Evolutionary conservation across 23 tunicate genomes (phyloP), one percentile per base, ranked within the genome.

Genomic region (Trididemnum nubilum): DNA sequence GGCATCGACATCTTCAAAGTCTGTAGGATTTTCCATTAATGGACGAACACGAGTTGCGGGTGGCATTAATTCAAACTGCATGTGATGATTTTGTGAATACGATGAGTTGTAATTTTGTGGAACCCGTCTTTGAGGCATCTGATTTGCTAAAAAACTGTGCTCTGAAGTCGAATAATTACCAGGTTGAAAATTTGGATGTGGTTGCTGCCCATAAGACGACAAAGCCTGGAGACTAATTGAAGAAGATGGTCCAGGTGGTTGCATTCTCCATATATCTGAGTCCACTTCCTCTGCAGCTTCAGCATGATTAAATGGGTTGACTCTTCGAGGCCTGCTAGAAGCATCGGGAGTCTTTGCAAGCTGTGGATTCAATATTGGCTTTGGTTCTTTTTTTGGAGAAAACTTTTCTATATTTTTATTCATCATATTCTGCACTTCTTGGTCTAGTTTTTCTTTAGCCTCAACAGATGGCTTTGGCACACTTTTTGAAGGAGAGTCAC

Each of bases 1-100:
- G 4, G 64, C 69, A 35, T 85, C 90, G 36, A 85, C 72, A 58
- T 85, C 90, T 69, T 85, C 90, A 2, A 71, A 39, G n/a, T 71
- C 31, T 35, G 90, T 34, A 52, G 27, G 38, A 71, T 15, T 23
- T 15, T 77, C 67, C 9, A 2, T 24, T 39, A 25, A n/a, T 37
- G 57, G 78, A 12, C 3, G 58, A 38, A 38, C 58, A 2, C 57
- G 58, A 73, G 2, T 22, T 37, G 31, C 15, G 15, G 78, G 58
- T 2, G 81, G 67, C 81, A 77, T 77, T 31, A 77, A 54, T 7
- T 77, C 66, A 77, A 77, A 77, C 33, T 67, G 74, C 3, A 38
- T 7, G 38, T 33, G 37, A 67, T 67, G 12, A 33, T 67, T 33
- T 12, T 61, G 3, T 12, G 26, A 3, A 61, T 61, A 61, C 37